Percentiles rank a stretch among this genome's conserved stretches.
These are phyloP conservation scores for Scaptomyza cyrtandrae DNA, from an alignment of 2,888 invertebrate species.

Conservation along the genomic window DNA sequence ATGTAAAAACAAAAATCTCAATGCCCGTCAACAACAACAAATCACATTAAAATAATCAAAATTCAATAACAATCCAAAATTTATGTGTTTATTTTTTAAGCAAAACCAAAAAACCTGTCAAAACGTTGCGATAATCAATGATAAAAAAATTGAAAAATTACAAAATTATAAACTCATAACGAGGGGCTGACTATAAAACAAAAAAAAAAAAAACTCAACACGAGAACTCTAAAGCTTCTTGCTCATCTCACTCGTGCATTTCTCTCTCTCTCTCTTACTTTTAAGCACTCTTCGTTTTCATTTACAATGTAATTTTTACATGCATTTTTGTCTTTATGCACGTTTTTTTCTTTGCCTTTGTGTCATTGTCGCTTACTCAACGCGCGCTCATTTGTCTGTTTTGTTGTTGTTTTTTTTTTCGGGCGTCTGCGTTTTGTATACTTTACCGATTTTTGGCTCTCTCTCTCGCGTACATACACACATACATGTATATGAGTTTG, in stretches of 20 bases:
- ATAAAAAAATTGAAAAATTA: constrained; percentile 8
- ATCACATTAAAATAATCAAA: constrained; percentile 1
- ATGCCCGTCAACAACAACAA: constrained; percentile 4
- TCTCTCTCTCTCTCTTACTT: constrained; percentile 2
- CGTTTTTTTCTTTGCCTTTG: constrained; percentile 56
- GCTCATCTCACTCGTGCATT: constrained; percentile 9
- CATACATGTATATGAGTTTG: neutral
- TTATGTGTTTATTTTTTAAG: constrained; percentile 19
- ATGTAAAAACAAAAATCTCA: neutral
- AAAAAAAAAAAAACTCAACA: constrained; percentile 13
- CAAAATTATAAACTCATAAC: constrained; percentile 26
- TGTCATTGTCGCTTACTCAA: constrained; percentile 51
- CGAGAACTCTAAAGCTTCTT: constrained; percentile 41
- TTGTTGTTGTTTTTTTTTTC: constrained; percentile 8
- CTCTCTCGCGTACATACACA: constrained; percentile 3
- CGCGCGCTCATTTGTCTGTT: constrained; percentile 36
- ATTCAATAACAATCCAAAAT: constrained; percentile 13
- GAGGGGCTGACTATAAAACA: constrained; percentile 13
- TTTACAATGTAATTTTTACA: constrained; percentile 10
- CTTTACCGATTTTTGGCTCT: constrained; percentile 36
- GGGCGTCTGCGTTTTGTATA: constrained; percentile 18
- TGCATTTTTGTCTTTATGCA: constrained; percentile 53
- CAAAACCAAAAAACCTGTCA: neutral
- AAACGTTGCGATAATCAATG: constrained; percentile 8
- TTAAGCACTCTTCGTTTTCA: neutral